A percentile compares a stretch with the other conserved stretches of the same genome.
Evolutionary conservation across 2,797 vertebrate genomes (phyloP).

Genomic region (Falco naumanni): DNA sequence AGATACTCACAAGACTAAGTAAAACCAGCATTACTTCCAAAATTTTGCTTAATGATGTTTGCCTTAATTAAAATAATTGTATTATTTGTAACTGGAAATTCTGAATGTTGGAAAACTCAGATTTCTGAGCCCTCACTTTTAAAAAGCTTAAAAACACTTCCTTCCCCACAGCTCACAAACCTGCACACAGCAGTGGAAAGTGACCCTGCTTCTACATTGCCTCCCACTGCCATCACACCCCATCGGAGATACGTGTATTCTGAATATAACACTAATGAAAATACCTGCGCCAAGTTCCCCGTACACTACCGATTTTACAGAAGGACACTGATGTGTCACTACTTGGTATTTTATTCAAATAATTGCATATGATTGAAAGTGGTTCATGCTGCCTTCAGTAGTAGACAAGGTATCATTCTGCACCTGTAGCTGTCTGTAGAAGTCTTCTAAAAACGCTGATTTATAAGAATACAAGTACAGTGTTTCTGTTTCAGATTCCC

Average conservation of each 20-base stretch:
- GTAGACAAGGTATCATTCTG: not conserved
- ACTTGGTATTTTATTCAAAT: not conserved
- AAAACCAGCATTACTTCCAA: not conserved
- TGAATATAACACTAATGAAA: not conserved
- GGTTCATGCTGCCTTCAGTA: not conserved
- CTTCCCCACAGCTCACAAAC: not conserved
- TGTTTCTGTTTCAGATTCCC: not conserved
- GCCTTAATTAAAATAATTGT: not conserved
- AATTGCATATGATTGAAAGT: not conserved
- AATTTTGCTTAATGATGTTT: not conserved
- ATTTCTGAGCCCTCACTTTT: not conserved
- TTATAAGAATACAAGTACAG: not conserved
- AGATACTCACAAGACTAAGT: not conserved
- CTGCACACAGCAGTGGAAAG: not conserved
- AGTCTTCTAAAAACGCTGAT: not conserved
- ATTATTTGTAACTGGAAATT: not conserved
- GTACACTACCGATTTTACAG: not conserved
- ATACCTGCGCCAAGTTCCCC: not conserved
- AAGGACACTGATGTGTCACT: not conserved
- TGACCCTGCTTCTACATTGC: not conserved
- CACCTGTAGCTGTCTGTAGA: not conserved
- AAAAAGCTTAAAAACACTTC: not conserved
- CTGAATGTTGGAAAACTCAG: not conserved
- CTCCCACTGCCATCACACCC: not conserved
- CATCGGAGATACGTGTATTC: not conserved